phyloP scores from a whole-genome alignment of 2,113 vertebrate species.

The Aphyosemion australe region DNA sequence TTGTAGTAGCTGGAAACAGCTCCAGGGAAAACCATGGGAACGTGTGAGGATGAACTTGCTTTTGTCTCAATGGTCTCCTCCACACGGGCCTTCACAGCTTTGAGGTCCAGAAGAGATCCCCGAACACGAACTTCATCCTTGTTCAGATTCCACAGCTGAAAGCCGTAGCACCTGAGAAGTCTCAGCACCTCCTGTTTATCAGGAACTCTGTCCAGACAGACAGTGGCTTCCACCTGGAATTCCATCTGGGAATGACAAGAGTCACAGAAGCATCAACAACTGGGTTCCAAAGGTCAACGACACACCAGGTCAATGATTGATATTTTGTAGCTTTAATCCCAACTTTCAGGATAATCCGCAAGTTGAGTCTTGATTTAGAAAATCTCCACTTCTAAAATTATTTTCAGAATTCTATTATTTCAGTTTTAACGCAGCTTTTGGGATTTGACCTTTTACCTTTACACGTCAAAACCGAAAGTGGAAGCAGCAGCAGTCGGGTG shows the following conservation, averaged over 20 bases:
- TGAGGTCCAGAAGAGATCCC: constrained; percentile 67
- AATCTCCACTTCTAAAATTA: too few species aligned
- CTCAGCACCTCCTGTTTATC: not conserved
- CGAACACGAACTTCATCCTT: constrained; percentile 24
- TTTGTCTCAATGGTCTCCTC: constrained; percentile 5
- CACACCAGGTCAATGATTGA: too few species aligned
- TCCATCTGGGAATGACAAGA: constrained; percentile 66
- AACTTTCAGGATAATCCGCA: too few species aligned
- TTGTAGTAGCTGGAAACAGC: constrained; percentile 4
- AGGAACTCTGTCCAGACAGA: constrained; percentile 44
- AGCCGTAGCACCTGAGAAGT: constrained; percentile 39
- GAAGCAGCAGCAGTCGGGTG: not conserved
- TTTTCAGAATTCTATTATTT: too few species aligned
- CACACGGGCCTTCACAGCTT: constrained; percentile 31
- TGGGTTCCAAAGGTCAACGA: too few species aligned
- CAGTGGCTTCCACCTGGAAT: constrained; percentile 53
- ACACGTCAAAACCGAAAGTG: not conserved
- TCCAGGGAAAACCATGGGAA: not conserved
- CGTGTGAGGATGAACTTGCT: not conserved
- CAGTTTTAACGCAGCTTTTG: too few species aligned
- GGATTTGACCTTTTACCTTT: too few species aligned
- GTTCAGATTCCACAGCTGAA: constrained; percentile 5
- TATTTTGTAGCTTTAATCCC: too few species aligned
- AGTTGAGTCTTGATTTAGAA: too few species aligned
- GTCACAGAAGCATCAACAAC: not conserved